Conservation (phyloP, 2,797 vertebrate genomes). For the Paguma larvata region DNA sequence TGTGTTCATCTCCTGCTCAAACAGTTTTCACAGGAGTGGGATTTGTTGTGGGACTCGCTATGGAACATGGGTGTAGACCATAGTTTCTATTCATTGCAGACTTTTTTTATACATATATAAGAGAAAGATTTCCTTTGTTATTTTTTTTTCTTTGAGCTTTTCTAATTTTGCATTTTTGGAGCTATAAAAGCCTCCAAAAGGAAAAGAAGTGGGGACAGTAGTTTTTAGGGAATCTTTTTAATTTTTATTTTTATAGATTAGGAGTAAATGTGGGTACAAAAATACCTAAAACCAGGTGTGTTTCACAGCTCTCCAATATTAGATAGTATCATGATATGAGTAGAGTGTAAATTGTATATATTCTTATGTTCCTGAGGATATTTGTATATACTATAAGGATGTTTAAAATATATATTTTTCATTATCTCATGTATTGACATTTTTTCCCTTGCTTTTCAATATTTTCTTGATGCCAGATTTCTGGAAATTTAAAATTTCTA, state of each 20-base stretch:
- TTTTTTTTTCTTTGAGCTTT: not conserved
- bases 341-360: not conserved
- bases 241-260: not conserved
- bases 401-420: not conserved
- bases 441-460: not conserved
- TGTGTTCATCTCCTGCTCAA: slow-evolving; percentile 26
- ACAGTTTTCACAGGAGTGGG: not conserved
- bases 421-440: not conserved
- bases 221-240: not conserved
- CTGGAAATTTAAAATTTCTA: not conserved
- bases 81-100: not conserved
- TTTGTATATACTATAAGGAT: not conserved
- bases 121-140: not conserved
- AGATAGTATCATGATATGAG: not conserved
- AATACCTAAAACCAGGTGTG: not conserved
- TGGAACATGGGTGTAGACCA: not conserved
- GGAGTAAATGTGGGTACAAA: not conserved
- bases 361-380: not conserved
- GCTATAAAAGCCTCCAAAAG: not conserved
- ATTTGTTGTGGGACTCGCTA: not conserved
- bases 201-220: not conserved
- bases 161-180: slow-evolving; percentile 2
- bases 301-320: not conserved
- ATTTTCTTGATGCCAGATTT: slow-evolving; percentile 43
- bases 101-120: not conserved